These are phyloP conservation scores for Diloba caeruleocephala DNA, from an alignment of 2,888 invertebrate genomes.

Conservation along the genomic window DNA sequence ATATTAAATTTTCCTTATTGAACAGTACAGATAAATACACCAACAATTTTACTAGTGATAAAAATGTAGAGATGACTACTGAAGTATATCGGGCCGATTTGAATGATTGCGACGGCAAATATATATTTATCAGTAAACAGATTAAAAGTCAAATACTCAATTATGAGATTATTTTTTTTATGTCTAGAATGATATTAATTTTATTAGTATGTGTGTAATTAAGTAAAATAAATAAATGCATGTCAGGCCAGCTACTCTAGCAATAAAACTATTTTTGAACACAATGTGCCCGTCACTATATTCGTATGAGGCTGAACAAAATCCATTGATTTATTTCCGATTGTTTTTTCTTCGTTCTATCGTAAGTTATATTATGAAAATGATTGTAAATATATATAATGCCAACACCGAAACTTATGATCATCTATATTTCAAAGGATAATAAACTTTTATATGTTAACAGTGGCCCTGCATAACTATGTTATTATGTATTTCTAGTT, in stretches of 20 bases:
- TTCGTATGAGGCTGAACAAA: conserved; percentile 43
- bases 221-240: conserved; percentile 8
- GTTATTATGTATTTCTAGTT: conserved; percentile 13
- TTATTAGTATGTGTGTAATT: conserved; percentile 3
- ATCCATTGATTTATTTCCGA: conserved; percentile 51
- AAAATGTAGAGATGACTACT: conserved; percentile 14
- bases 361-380: conserved; percentile 16
- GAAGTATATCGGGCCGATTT: conserved; percentile 7
- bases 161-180: not conserved
- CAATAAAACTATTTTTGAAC: conserved; percentile 37
- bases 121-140: conserved; percentile 6
- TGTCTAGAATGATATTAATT: not conserved
- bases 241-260: not conserved
- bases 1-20: not conserved
- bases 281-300: conserved; percentile 39
- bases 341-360: conserved; percentile 49
- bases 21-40: conserved; percentile 1
- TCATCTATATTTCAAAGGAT: conserved; percentile 13
- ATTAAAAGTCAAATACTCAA: no score
- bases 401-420: conserved; percentile 30
- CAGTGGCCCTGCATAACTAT: conserved; percentile 1
- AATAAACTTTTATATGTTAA: conserved; percentile 12
- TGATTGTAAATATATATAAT: conserved; percentile 21
- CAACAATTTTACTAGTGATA: conserved; percentile 6
- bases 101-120: conserved; percentile 36